Percentiles rank a stretch among this genome's conserved stretches.
Evolutionary conservation across 2,888 invertebrate species (phyloP).

Genomic region (Chrysolina oricalcia): DNA sequence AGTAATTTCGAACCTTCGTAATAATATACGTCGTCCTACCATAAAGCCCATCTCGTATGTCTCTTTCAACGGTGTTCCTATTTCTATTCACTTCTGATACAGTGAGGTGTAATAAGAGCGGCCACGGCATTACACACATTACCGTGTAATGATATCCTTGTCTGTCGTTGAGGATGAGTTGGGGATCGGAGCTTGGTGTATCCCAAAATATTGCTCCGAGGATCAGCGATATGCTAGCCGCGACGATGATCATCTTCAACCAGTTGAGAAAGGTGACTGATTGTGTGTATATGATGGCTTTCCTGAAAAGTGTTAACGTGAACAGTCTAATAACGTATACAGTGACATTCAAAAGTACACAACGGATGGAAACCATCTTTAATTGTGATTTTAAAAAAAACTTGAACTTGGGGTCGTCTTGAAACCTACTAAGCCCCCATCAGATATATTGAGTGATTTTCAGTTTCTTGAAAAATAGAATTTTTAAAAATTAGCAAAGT

Average conservation of each 20-base stretch:
- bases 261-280: slow-evolving; percentile 88
- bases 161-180: slow-evolving; percentile 83
- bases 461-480: too few species aligned
- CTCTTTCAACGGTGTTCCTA: slow-evolving; percentile 82
- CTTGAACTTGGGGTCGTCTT: too few species aligned
- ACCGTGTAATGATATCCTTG: slow-evolving; percentile 89
- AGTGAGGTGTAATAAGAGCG: slow-evolving; percentile 80
- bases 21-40: slow-evolving; percentile 85
- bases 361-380: too few species aligned
- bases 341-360: too few species aligned
- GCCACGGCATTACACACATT: slow-evolving; percentile 86
- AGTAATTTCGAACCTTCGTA: slow-evolving; percentile 78
- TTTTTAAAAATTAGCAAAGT: too few species aligned
- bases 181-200: slow-evolving; percentile 83
- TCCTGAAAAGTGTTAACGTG: slow-evolving; percentile 69
- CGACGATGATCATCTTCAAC: slow-evolving; percentile 84
- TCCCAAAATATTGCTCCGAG: slow-evolving; percentile 94
- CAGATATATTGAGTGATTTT: too few species aligned
- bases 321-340: too few species aligned
- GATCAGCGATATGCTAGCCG: slow-evolving; percentile 87
- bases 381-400: too few species aligned
- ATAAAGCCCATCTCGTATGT: slow-evolving; percentile 87
- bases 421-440: too few species aligned
- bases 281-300: slow-evolving; percentile 86
- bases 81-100: slow-evolving; percentile 75